Base-by-base conservation (phyloP, 2,113 vertebrate species). In the Sciurus niger region DNA sequence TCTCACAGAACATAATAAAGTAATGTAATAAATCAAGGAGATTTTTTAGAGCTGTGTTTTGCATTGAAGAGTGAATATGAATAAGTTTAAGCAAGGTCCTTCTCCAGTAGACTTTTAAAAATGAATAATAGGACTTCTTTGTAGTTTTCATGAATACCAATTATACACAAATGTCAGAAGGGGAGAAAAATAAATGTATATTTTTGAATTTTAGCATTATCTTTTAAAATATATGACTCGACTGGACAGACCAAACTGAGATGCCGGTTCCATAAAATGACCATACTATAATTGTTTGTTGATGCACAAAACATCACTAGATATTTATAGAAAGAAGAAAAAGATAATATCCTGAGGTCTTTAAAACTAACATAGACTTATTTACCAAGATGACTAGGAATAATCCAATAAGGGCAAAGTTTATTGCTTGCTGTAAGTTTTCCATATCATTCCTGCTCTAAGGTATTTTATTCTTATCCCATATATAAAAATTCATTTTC, bases 21-120 rank as follows among this genome's bases (percentile, higher is more conserved):
- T 84, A 94, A 93, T 94, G 67, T 86, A 94, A 89, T 92, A 97
- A 97, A 98, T 97, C 92, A 98, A 94, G 90, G 46, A 93, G 92
- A 90, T 82, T 96, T 97, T 91, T 91, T 97, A 90, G 93, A 86
- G 76, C 25, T 95, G 37, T 86, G 60, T 10, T 95, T 98, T 97
- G 73, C 85, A 46, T 46, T 97, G 89, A 95, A 86, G 68, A 96
- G 48, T 94, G 93, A 98, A 97, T 97, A 96, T 2, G 37, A 95
- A 84, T 97, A 76, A 48, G 5, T 46, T 43, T 94, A 84, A 92
- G 80, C 82, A 95, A 92, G 24, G 0, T 60, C 96, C 53, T 94
- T 76, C 74, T 43, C 34, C 8, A 11, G 17, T 88, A 96, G 37
- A 17, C 28, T 89, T 93, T 65, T 65, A 94, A 93, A 79, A 96